These are phyloP conservation scores for Leguminivora glycinivorella DNA, from an alignment of 1,140 invertebrate species.

Conservation along the genomic window DNA sequence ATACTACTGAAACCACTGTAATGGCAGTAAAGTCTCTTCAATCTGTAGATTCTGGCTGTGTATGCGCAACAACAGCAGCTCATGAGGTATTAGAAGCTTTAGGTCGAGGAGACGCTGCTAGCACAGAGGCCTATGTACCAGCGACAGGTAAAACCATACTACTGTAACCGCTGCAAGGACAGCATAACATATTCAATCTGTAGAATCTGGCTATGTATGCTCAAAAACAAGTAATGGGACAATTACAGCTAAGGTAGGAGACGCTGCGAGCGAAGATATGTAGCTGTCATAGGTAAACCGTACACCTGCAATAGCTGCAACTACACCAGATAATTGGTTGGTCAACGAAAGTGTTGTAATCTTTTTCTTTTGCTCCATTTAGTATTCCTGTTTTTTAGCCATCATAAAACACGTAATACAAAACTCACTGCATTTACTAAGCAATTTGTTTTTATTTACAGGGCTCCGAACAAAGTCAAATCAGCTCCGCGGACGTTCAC, in stretches of 20 bases:
- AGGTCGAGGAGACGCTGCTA: conserved; percentile 67
- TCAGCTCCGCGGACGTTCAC: conserved; percentile 59
- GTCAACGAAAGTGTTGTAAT: no score
- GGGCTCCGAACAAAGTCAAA: conserved; percentile 68
- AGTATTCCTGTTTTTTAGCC: no score
- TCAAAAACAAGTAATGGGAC: conserved; percentile 77
- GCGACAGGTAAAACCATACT: conserved; percentile 36
- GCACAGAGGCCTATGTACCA: conserved; percentile 67
- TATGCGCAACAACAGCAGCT: conserved; percentile 76
- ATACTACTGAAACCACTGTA: conserved; percentile 36
- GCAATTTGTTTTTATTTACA: conserved; percentile 29
- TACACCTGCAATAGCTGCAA: background rate
- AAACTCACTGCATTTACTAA: no score
- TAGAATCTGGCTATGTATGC: conserved; percentile 62
- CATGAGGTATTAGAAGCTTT: conserved; percentile 77
- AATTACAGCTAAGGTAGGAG: conserved; percentile 77
- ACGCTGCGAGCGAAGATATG: conserved; percentile 63
- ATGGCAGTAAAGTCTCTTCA: no score
- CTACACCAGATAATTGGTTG: no score
- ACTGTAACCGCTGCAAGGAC: background rate
- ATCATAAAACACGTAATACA: no score
- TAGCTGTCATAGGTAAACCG: conserved; percentile 50
- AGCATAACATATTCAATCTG: no score
- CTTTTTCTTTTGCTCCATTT: no score
- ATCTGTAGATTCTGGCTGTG: no score